Percentiles rank a stretch among this genome's conserved stretches.
These are phyloP conservation scores for Automeris io DNA, from an alignment of 2,888 invertebrate genomes.

Conservation along the genomic window DNA sequence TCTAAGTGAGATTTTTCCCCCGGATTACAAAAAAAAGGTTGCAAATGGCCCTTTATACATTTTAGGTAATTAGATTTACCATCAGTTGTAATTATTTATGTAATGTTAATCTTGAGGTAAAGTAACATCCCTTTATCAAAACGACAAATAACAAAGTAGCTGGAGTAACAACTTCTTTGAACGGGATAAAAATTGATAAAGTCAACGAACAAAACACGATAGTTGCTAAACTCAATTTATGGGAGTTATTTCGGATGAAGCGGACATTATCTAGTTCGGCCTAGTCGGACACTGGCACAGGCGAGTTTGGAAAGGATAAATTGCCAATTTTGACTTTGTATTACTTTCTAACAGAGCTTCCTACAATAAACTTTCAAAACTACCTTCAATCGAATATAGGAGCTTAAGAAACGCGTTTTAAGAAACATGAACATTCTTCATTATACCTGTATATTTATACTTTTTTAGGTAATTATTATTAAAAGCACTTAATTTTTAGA, in stretches of 20 bases:
- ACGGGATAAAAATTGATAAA: constrained; percentile 23
- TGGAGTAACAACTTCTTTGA: constrained; percentile 14
- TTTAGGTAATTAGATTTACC: too few relatives aligned
- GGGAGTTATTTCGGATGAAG: constrained; percentile 47
- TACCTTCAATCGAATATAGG: too few relatives aligned
- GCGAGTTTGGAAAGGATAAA: constrained; percentile 41
- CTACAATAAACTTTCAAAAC: neutral
- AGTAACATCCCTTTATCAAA: neutral
- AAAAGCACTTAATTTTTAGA: too few relatives aligned
- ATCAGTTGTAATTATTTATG: too few relatives aligned
- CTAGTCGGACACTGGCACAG: constrained; percentile 24
- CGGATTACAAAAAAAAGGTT: too few relatives aligned
- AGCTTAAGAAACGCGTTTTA: too few relatives aligned
- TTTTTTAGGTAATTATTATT: too few relatives aligned
- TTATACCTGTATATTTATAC: too few relatives aligned
- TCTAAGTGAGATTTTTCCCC: too few relatives aligned
- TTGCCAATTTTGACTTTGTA: constrained; percentile 62
- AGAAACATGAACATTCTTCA: too few relatives aligned
- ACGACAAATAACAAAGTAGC: constrained; percentile 15
- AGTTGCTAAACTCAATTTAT: constrained; percentile 57
- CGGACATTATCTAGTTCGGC: constrained; percentile 47
- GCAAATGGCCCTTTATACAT: too few relatives aligned
- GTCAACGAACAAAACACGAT: constrained; percentile 26
- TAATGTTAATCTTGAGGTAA: too few relatives aligned
- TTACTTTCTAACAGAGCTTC: neutral